A percentile compares a stretch with the other conserved stretches of the same genome.
Conservation (phyloP, 2,113 vertebrate species). For the Vidua macroura region DNA sequence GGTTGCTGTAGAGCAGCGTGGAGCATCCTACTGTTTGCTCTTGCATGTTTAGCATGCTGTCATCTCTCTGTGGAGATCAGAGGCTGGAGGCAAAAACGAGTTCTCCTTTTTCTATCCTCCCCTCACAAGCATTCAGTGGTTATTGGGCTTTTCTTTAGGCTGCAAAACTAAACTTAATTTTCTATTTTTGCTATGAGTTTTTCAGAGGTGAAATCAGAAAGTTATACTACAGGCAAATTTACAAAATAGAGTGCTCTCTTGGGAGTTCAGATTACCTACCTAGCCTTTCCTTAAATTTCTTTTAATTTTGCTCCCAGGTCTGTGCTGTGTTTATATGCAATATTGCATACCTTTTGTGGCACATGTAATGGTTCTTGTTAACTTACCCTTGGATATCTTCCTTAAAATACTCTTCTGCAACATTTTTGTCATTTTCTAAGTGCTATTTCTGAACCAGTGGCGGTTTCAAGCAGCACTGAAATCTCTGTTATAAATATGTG, state of each 20-base stretch:
- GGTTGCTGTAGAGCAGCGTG: neutral
- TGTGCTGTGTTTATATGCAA: neutral
- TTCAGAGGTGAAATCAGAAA: neutral
- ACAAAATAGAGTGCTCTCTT: neutral
- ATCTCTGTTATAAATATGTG: neutral
- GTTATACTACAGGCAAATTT: neutral
- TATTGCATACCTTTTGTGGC: neutral
- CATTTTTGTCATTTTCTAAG: neutral
- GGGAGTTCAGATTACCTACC: neutral
- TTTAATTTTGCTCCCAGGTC: neutral
- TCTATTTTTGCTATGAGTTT: neutral
- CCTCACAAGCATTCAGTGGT: neutral
- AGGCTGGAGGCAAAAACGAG: neutral
- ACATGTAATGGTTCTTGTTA: neutral
- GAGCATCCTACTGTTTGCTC: neutral
- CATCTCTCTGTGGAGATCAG: neutral
- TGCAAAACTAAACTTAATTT: neutral
- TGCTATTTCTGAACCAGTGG: neutral
- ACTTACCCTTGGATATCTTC: neutral
- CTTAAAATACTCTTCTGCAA: neutral
- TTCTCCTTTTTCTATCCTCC: neutral
- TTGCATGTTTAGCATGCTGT: neutral
- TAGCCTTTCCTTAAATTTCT: neutral
- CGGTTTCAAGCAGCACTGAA: neutral
- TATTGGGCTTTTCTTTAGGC: neutral